phyloP scores from a whole-genome alignment of 2,888 invertebrate genomes.

The Tetragonula carbonaria region DNA sequence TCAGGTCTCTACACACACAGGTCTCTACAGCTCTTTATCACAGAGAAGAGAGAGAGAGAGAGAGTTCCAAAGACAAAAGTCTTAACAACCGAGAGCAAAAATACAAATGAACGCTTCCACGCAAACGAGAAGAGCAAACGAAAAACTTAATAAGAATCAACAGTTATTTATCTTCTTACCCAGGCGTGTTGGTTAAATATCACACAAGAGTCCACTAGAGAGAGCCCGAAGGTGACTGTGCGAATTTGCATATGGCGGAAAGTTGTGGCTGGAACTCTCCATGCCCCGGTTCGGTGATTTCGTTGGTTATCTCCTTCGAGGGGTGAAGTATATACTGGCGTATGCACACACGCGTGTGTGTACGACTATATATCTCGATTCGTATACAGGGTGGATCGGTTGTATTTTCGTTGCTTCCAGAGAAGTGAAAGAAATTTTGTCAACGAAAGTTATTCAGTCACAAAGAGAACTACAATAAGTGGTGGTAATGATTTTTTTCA shows the following conservation, averaged over 20 bases:
- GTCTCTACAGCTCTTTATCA: too few relatives aligned
- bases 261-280: conserved; percentile 66
- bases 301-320: conserved; percentile 67
- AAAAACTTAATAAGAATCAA: conserved; percentile 27
- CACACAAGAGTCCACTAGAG: conserved; percentile 69
- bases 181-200: conserved; percentile 63
- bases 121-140: background rate
- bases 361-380: conserved; percentile 19
- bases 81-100: background rate
- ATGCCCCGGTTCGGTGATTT: conserved; percentile 62
- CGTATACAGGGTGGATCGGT: background rate
- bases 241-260: conserved; percentile 74
- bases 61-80: background rate
- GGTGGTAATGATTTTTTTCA: too few relatives aligned
- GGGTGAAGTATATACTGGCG: conserved; percentile 24
- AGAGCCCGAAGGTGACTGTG: conserved; percentile 46
- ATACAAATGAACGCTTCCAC: background rate
- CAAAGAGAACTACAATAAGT: too few relatives aligned
- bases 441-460: too few relatives aligned
- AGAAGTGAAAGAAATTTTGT: too few relatives aligned
- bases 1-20: too few relatives aligned
- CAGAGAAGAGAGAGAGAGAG: too few relatives aligned
- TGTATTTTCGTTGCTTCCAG: too few relatives aligned
- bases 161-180: conserved; percentile 40
- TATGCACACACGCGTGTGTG: background rate